These are phyloP conservation scores for Spatulosminthurus flaviceps DNA, from an alignment of 2,888 invertebrate species.

Conservation along the genomic window DNA sequence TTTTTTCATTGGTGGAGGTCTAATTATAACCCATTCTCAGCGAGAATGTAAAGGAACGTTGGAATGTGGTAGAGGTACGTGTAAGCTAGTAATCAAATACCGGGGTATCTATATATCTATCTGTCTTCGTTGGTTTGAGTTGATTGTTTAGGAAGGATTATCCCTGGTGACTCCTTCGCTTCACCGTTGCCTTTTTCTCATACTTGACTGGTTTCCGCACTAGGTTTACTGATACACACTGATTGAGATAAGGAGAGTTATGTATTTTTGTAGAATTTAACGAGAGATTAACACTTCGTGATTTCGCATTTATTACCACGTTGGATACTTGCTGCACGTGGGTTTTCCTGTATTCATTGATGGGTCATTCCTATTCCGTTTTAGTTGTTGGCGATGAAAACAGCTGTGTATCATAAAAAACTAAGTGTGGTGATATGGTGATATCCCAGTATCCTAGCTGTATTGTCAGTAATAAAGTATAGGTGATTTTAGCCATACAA, in stretches of 20 bases:
- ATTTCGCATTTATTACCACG: conserved; percentile 11
- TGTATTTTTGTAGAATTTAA: neutral
- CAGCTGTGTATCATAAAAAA: no score
- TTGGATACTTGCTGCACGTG: neutral
- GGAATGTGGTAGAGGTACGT: no score
- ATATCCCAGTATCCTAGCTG: no score
- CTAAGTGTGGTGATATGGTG: no score
- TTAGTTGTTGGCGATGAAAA: neutral
- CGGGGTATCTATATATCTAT: no score
- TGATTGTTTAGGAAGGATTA: conserved; percentile 18
- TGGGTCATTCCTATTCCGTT: neutral
- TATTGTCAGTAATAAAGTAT: no score
- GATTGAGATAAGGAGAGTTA: neutral
- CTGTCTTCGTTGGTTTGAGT: neutral
- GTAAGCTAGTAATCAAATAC: no score
- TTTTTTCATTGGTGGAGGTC: neutral
- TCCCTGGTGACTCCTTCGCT: neutral
- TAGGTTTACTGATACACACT: neutral
- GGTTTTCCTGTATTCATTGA: conserved; percentile 3
- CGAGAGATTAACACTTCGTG: conserved; percentile 13
- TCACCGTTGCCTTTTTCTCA: conserved; percentile 1
- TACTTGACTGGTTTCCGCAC: neutral
- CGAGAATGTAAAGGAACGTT: no score
- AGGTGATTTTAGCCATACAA: no score
- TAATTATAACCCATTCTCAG: conserved; percentile 1